phyloP scores from a whole-genome alignment of 2,113 vertebrate species.

The Chaetorhynchus papuensis region DNA sequence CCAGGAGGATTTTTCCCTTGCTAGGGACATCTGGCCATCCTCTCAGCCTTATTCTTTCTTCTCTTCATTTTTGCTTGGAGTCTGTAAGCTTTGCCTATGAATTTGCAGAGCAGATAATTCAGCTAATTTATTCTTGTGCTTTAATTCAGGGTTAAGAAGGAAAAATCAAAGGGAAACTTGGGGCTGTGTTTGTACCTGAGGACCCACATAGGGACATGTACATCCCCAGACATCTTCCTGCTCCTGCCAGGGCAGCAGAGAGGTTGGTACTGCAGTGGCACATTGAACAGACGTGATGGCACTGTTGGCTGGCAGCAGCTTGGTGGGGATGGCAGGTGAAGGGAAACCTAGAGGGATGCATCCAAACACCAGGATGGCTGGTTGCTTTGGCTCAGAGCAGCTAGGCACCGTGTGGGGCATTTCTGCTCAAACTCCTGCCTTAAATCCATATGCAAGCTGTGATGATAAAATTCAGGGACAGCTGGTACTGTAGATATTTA shows the following conservation, averaged over 20 bases:
- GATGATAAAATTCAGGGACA: neutral
- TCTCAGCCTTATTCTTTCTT: neutral
- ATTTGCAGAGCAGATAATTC: neutral
- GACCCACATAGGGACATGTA: neutral
- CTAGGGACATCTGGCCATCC: slow-evolving; percentile 43
- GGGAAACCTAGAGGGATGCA: neutral
- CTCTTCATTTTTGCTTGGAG: neutral
- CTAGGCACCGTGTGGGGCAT: neutral
- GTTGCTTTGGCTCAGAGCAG: neutral
- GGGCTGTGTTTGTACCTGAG: neutral
- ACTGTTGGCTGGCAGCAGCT: neutral
- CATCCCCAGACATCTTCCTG: neutral
- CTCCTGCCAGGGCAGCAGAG: neutral
- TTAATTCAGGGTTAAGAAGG: neutral
- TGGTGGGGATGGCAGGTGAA: neutral
- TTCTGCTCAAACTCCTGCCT: neutral
- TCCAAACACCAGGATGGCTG: neutral
- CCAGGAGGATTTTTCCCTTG: slow-evolving; percentile 40
- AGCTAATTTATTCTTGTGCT: neutral
- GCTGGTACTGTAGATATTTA: neutral
- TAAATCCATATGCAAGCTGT: neutral
- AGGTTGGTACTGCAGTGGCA: neutral
- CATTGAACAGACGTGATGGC: neutral
- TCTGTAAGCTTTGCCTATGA: neutral
- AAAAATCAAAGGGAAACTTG: neutral